These are phyloP conservation scores for Plebejus melissa DNA, from an alignment of 2,888 invertebrate species.

Conservation along the genomic window DNA sequence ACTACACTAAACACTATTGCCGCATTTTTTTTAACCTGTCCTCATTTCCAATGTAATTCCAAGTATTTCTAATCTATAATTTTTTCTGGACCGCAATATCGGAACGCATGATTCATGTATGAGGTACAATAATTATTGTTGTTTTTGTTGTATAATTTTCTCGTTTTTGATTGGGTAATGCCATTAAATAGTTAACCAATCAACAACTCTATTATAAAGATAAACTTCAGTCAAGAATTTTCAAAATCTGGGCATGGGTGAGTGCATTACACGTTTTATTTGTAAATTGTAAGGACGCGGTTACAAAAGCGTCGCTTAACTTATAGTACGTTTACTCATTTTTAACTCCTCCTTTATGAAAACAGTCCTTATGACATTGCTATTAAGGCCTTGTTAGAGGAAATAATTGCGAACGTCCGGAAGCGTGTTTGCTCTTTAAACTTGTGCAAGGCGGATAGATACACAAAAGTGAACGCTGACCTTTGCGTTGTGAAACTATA, in stretches of 20 bases:
- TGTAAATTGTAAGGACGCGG: not conserved
- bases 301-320: conserved; percentile 15
- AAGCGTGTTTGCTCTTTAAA: conserved; percentile 26
- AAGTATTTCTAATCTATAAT: conserved; percentile 2
- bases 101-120: not conserved
- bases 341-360: no score
- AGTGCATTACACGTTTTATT: no score
- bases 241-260: no score
- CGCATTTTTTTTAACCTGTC: not conserved
- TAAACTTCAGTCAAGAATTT: no score
- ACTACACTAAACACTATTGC: not conserved
- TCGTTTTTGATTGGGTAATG: not conserved
- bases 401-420: not conserved
- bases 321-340: not conserved
- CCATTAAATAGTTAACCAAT: no score
- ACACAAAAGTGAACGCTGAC: conserved; percentile 33
- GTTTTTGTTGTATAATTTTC: not conserved
- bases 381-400: no score
- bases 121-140: not conserved
- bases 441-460: conserved; percentile 26
- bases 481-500: conserved; percentile 28
- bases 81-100: conserved; percentile 6
- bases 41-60: not conserved
- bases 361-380: no score
- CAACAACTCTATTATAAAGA: no score